Base-by-base conservation (phyloP, 2,888 invertebrate species). In the Drosophila subsilvestris region DNA sequence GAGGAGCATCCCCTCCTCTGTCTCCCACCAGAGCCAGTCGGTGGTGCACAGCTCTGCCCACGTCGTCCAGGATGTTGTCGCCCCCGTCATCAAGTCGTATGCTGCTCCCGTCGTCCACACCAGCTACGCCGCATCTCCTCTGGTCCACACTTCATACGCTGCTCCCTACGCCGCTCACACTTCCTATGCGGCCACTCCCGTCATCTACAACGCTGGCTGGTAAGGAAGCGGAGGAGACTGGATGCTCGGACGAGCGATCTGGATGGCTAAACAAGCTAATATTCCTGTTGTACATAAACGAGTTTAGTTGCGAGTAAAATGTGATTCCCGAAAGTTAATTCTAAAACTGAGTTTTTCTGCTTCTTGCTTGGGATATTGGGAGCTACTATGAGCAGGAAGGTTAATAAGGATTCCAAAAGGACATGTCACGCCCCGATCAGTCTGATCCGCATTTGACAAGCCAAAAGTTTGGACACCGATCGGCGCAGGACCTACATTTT, bases 21-120 rank as follows among this genome's bases (percentile, higher is more conserved):
- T 94, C 1, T 89, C 90, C 32, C 91, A 91, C 62, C 94, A 94
- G 80, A 93, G 93, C 62, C 93, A 93, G 4, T 88, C 93, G 43
- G 93, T 94, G 77, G 91, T 94, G 29, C 93, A 92, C 67, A 91
- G 90, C 75, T 82, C 86, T 10, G 89, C 89, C 18, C 90, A 91
- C 56, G 75, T 89, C 8, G 90, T 91, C 10, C 74, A 90, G 74
- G 90, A 90, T 79, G 74, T 91, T 27, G 73, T 88, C n/a, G 90
- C 90, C 10, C 90, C 90, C 0, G 87, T 85, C 6, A 77, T 90
- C 1, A 89, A 88, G 63, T 83, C 86, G 60, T 78, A 78, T 18
- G 43, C 72, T 86, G 70, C 76, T 25, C 56, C 69, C 62, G 44
- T 78, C 0, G 48, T 82, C 3, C 72, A 73, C 43, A 71, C 71